Conservation (phyloP, 2,797 vertebrate genomes). For the Corythornis leucogaster region DNA sequence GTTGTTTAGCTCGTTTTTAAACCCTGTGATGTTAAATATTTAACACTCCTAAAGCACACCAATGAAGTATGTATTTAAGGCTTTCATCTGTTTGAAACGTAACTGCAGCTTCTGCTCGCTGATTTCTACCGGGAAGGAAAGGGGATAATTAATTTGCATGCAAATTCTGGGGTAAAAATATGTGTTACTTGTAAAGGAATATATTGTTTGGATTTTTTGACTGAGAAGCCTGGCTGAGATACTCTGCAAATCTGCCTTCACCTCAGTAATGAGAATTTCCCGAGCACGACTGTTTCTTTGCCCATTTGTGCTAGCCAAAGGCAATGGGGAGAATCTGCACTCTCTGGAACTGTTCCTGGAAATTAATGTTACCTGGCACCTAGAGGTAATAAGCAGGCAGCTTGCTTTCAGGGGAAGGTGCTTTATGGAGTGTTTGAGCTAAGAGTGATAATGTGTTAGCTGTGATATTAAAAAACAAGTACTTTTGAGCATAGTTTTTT, state of each 20-base stretch:
- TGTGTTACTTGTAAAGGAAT: no score
- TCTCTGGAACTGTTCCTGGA: neutral
- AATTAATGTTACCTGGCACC: neutral
- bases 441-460: neutral
- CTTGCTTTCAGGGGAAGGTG: neutral
- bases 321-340: no score
- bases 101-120: no score
- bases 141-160: no score
- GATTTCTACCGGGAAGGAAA: no score
- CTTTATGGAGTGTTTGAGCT: neutral
- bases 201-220: no score
- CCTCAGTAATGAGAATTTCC: neutral
- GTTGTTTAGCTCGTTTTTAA: neutral
- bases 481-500: neutral
- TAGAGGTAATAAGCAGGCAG: neutral
- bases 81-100: no score
- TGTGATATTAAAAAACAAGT: neutral
- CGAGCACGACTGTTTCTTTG: accelerated
- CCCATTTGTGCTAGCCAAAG: neutral
- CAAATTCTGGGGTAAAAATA: no score
- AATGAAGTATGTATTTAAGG: no score
- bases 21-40: no score
- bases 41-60: no score
- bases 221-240: no score
- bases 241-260: neutral